Evolutionary conservation across 2,888 invertebrate species (phyloP), one percentile per base, ranked within the genome.

Genomic region (Cheilosia vernalis): DNA sequence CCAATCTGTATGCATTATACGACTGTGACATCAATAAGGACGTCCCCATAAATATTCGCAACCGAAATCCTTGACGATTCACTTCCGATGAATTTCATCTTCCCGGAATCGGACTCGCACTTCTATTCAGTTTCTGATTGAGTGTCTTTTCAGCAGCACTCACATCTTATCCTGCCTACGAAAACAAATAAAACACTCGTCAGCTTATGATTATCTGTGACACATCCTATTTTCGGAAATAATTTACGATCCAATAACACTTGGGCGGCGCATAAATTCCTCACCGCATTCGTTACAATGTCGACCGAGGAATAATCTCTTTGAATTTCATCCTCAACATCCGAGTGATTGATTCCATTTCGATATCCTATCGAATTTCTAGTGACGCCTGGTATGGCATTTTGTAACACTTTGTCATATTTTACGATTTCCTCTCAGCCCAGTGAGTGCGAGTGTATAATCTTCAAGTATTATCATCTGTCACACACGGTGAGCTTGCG

Each of bases 181-280:
- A 49, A 49, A 49, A 21, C 76, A 66, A 74, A 60, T 60, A 66
- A 74, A 74, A 77, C 76, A 77, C 53, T 58, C 60, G 17, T 13
- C 49, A 51, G 58, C 74, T 69, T 67, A 60, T 77, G 60, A 77
- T 77, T 77, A 69, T 69, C 77, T 67, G 53, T 55, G 55, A 42
- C 37, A 53, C 42, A 60, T 72, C 60, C 58, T 58, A 77, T 78
- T 67, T 69, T 76, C 49, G 21, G 17, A 78, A 67, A 74, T 69
- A 74, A 74, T 74, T 80, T 80, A 84, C 80, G 84, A 84, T 76
- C 74, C 74, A 80, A 80, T 80, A 80, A 44, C 72, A 61, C 37
- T 64, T 56, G 24, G 30, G 7, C 15, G 42, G n/a, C 15, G 44
- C 51, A 40, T 44, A 58, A 79, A 67, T 67, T 58, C 47, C 61